Percentiles rank a stretch among this genome's conserved stretches.
Evolutionary conservation across 2,888 invertebrate genomes (phyloP).

Genomic region (Metellina segmentata): DNA sequence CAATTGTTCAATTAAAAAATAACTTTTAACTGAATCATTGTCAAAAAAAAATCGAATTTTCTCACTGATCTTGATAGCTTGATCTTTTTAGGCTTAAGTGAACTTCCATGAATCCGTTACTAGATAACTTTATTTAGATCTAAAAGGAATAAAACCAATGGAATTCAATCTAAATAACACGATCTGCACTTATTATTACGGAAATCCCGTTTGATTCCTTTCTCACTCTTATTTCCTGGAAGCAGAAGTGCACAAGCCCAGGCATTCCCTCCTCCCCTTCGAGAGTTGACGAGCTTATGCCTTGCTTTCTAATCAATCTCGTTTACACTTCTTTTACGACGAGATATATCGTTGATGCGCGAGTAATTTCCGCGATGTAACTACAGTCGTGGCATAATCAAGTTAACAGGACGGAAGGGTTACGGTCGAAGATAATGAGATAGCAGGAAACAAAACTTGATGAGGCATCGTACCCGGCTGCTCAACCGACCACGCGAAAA

Average conservation of each 20-base stretch:
- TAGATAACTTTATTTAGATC: not conserved
- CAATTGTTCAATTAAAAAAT: too few species aligned
- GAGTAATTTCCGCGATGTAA: slow-evolving; percentile 47
- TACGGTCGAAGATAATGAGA: slow-evolving; percentile 67
- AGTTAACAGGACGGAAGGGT: slow-evolving; percentile 54
- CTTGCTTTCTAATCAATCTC: slow-evolving; percentile 16
- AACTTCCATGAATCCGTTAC: too few species aligned
- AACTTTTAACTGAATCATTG: too few species aligned
- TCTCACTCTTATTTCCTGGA: not conserved
- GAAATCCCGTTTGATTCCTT: not conserved
- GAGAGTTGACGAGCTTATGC: not conserved
- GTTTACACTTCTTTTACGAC: slow-evolving; percentile 19
- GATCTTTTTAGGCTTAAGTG: too few species aligned
- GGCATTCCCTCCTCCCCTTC: too few species aligned
- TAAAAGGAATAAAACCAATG: not conserved
- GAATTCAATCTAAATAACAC: not conserved
- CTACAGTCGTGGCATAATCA: slow-evolving; percentile 43
- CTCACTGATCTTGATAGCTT: too few species aligned
- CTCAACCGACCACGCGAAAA: slow-evolving; percentile 43
- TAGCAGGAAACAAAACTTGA: slow-evolving; percentile 67
- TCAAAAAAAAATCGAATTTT: too few species aligned
- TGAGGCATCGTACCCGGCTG: slow-evolving; percentile 46
- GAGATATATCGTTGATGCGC: slow-evolving; percentile 30
- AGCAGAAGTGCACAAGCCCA: not conserved
- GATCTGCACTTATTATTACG: not conserved